Percentiles rank a stretch among this genome's conserved stretches.
phyloP scores from a whole-genome alignment of 2,797 vertebrate species.

The Malurus leucopterus region DNA sequence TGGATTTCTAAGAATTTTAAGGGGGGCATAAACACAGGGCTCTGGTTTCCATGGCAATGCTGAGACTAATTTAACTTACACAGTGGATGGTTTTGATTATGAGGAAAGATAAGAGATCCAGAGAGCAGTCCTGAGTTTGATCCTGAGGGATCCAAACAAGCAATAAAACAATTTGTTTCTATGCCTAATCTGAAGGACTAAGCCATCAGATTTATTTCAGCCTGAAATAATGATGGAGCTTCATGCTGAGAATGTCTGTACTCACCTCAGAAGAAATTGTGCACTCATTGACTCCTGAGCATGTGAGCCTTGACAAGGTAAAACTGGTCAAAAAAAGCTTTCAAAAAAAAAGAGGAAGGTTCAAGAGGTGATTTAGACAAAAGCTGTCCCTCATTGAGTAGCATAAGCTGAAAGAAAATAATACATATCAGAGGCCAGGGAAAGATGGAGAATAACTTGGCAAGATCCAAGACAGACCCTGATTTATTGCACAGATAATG shows the following conservation, averaged over 20 bases:
- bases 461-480: not conserved
- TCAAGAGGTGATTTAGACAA: not conserved
- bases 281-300: not conserved
- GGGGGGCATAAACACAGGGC: not conserved
- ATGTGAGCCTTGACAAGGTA: not conserved
- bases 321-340: not conserved
- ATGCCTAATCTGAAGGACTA: not conserved
- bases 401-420: not conserved
- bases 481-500: not conserved
- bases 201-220: not conserved
- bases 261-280: not conserved
- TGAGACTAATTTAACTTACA: not conserved
- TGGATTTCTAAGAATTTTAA: not conserved
- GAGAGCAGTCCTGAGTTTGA: not conserved
- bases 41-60: not conserved
- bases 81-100: not conserved
- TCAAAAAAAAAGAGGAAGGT: not conserved
- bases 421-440: not conserved
- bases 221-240: not conserved
- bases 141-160: not conserved
- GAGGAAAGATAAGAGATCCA: not conserved
- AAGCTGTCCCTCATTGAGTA: not conserved
- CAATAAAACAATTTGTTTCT: not conserved
- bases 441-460: not conserved
- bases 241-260: not conserved